These are phyloP conservation scores for Puffinus mauretanicus DNA, from an alignment of 2,113 vertebrate species.

Conservation along the genomic window DNA sequence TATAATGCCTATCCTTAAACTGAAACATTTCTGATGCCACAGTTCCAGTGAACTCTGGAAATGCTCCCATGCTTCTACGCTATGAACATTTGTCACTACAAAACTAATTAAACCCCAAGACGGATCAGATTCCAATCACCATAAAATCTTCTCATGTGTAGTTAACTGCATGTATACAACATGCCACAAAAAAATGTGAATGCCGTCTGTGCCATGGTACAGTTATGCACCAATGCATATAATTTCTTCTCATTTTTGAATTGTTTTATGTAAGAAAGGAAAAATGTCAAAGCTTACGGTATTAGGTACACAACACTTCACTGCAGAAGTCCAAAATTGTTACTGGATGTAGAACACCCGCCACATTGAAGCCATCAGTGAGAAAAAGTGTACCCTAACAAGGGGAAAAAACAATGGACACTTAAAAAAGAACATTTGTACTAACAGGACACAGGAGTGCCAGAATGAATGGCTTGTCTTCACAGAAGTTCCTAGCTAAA, in stretches of 20 bases:
- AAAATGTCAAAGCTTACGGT: neutral
- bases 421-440: neutral
- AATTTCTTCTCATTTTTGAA: neutral
- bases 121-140: neutral
- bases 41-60: neutral
- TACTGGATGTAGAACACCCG: neutral
- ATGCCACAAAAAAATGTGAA: neutral
- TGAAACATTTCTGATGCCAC: neutral
- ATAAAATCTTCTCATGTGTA: rapidly evolving
- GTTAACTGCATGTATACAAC: neutral
- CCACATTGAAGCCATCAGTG: neutral
- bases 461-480: neutral
- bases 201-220: neutral
- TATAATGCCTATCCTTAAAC: neutral
- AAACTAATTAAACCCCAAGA: neutral
- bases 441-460: neutral
- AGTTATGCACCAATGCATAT: neutral
- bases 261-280: neutral
- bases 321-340: neutral
- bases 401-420: neutral
- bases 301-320: neutral
- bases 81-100: neutral
- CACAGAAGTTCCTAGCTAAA: neutral
- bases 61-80: neutral
- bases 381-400: neutral